Conservation (phyloP, 1,140 invertebrate species). For the Magallana angulata region DNA sequence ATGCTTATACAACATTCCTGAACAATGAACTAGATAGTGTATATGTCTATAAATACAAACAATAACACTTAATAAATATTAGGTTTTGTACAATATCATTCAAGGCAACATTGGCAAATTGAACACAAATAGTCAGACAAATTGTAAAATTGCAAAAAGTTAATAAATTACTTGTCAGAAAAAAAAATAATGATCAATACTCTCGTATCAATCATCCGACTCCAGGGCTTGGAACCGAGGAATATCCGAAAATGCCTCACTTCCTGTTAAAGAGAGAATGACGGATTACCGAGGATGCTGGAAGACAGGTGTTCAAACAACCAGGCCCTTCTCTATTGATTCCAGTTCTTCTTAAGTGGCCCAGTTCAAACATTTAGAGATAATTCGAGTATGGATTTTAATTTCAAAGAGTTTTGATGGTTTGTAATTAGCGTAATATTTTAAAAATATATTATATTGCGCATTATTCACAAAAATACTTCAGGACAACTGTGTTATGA, state of each 20-base stretch:
- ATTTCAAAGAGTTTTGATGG: too few species aligned
- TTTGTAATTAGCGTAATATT: neutral
- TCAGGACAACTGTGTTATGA: too few species aligned
- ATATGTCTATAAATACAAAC: too few species aligned
- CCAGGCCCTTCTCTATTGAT: neutral
- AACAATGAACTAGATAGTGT: too few species aligned
- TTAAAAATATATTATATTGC: neutral
- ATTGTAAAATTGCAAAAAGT: neutral
- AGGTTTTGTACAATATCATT: too few species aligned
- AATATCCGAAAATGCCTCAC: slow-evolving; percentile 58
- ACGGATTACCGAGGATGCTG: neutral
- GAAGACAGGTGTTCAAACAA: slow-evolving; percentile 1
- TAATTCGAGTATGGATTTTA: neutral
- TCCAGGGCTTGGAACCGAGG: slow-evolving; percentile 56
- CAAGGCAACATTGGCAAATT: slow-evolving; percentile 9
- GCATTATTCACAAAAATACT: neutral
- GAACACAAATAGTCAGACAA: neutral
- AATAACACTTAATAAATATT: too few species aligned
- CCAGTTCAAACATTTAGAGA: neutral
- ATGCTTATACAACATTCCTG: too few species aligned
- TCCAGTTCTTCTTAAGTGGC: neutral
- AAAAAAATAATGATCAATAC: neutral
- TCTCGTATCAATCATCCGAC: slow-evolving; percentile 27
- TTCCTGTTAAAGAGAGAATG: slow-evolving; percentile 53
- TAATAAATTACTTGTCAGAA: neutral